Percentiles rank a stretch among this genome's conserved stretches.
These are phyloP conservation scores for Gracilinanus agilis DNA, from an alignment of 2,113 vertebrate species.

Conservation along the genomic window DNA sequence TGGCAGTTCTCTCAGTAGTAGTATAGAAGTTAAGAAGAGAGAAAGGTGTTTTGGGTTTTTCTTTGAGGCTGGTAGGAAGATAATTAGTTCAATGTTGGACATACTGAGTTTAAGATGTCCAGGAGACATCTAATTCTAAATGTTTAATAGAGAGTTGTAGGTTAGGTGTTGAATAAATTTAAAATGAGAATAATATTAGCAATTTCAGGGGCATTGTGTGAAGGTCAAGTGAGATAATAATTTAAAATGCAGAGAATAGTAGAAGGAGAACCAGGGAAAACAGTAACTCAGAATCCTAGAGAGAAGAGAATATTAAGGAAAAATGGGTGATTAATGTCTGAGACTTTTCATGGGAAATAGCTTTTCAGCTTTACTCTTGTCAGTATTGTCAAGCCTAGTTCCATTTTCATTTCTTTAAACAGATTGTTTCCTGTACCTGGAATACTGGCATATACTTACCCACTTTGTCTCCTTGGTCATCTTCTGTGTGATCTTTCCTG, in stretches of 20 bases:
- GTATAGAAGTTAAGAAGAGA: not conserved
- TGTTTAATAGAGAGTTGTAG: not conserved
- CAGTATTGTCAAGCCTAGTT: not conserved
- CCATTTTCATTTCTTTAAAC: not conserved
- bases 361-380: not conserved
- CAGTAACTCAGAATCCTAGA: not conserved
- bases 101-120: not conserved
- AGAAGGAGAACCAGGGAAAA: not conserved
- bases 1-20: too few relatives aligned
- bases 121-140: not conserved
- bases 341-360: not conserved
- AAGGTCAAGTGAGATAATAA: slow-evolving; percentile 12
- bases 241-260: too few relatives aligned
- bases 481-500: not conserved
- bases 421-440: not conserved
- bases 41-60: not conserved
- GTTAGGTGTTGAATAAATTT: not conserved
- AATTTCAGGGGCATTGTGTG: not conserved
- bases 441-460: too few relatives aligned
- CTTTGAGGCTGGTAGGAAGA: too few relatives aligned
- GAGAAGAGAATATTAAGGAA: not conserved
- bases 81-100: not conserved
- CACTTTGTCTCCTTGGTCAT: not conserved
- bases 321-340: not conserved
- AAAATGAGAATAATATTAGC: not conserved